phyloP scores from a whole-genome alignment of 2,113 vertebrate genomes.

The Callionymus lyra region DNA sequence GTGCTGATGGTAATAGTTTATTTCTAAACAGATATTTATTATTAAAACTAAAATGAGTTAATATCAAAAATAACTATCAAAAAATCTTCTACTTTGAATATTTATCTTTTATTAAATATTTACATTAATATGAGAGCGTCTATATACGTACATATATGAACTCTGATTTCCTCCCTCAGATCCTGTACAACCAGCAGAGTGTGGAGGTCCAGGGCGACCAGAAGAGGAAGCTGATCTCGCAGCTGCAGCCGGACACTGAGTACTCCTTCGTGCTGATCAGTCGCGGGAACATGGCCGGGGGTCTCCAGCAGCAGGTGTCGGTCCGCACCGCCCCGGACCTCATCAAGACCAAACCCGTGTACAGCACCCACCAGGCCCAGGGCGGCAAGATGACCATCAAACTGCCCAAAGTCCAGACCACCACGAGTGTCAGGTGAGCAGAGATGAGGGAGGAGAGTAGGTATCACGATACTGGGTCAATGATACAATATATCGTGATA shows the following conservation, averaged over 20 bases:
- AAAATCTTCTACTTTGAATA: too few relatives aligned
- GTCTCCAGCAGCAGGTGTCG: conserved; percentile 94
- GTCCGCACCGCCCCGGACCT: conserved; percentile 93
- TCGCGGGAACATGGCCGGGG: conserved; percentile 88
- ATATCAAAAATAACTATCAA: too few relatives aligned
- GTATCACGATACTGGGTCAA: too few relatives aligned
- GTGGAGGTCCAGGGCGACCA: conserved; percentile 93
- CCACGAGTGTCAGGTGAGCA: conserved; percentile 75
- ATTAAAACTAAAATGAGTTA: too few relatives aligned
- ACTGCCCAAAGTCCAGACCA: conserved; percentile 79
- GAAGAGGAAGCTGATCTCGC: conserved; percentile 87
- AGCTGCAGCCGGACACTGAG: conserved; percentile 88
- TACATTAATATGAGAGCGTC: too few relatives aligned
- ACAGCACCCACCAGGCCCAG: conserved; percentile 73
- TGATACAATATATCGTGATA: too few relatives aligned
- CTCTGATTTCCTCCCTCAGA: conserved; percentile 59
- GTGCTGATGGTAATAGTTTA: too few relatives aligned
- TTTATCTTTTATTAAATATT: too few relatives aligned
- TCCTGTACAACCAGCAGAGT: conserved; percentile 94
- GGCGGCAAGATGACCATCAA: conserved; percentile 77
- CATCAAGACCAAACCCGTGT: conserved; percentile 78
- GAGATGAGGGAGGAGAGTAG: not conserved
- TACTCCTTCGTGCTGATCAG: conserved; percentile 97
- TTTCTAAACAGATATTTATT: too few relatives aligned
- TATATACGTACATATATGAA: not conserved